Percentiles rank a stretch among this genome's conserved stretches.
Evolutionary conservation across 1,140 invertebrate genomes (phyloP).

Genomic region (Rhynchophorus ferrugineus): DNA sequence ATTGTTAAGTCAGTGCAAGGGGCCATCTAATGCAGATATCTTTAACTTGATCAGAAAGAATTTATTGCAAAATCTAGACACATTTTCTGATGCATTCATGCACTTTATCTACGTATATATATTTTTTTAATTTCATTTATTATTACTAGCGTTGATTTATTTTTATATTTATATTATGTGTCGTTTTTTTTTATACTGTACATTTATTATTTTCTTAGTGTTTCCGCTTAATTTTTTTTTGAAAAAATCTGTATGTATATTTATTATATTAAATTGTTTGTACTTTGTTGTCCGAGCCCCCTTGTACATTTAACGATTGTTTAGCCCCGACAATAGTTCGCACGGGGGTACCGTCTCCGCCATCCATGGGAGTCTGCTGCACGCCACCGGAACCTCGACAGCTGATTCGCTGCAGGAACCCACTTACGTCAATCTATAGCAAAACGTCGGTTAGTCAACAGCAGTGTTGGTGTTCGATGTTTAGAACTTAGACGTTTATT

Average conservation of each 20-base stretch:
- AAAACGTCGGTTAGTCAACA: slow-evolving; percentile 60
- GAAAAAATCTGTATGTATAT: slow-evolving; percentile 19
- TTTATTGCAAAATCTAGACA: slow-evolving; percentile 35
- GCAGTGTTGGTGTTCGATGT: slow-evolving; percentile 42
- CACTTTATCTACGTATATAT: slow-evolving; percentile 27
- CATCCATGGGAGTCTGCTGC: slow-evolving; percentile 45
- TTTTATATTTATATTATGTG: slow-evolving; percentile 23
- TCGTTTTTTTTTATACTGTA: slow-evolving; percentile 20
- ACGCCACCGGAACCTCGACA: slow-evolving; percentile 44
- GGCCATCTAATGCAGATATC: too few species aligned
- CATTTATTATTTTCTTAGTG: too few species aligned
- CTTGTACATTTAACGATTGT: slow-evolving; percentile 41
- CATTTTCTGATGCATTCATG: slow-evolving; percentile 43
- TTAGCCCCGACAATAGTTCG: slow-evolving; percentile 51
- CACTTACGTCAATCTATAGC: slow-evolving; percentile 89
- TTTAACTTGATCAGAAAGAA: too few species aligned
- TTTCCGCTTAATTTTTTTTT: slow-evolving; percentile 19
- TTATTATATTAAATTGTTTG: slow-evolving; percentile 19
- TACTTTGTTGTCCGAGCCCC: slow-evolving; percentile 24
- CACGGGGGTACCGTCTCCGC: slow-evolving; percentile 51
- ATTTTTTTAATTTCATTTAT: slow-evolving; percentile 16
- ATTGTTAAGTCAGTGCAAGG: slow-evolving; percentile 39
- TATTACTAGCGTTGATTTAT: slow-evolving; percentile 14
- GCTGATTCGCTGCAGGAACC: slow-evolving; percentile 79
- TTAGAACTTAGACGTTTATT: slow-evolving; percentile 21